Evolutionary conservation across 2,888 invertebrate species (phyloP).

Genomic region (Lamellibrachia columna): DNA sequence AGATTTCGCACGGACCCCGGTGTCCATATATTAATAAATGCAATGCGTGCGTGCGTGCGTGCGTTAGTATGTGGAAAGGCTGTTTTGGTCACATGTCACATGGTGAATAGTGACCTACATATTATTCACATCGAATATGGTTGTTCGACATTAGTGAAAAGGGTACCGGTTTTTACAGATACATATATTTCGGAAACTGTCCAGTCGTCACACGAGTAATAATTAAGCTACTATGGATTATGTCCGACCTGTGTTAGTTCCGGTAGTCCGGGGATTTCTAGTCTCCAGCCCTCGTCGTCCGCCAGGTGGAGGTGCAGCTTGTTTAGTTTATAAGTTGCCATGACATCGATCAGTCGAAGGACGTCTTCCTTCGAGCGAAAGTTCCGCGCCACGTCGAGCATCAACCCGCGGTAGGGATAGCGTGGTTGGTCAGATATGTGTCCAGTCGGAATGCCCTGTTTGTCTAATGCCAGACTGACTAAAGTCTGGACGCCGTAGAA

Average conservation of each 20-base stretch:
- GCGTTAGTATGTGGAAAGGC: no score
- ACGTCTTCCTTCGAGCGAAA: slow-evolving; percentile 45
- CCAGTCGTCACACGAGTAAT: background rate
- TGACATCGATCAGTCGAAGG: slow-evolving; percentile 50
- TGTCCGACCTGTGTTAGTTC: slow-evolving; percentile 57
- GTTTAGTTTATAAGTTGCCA: slow-evolving; percentile 63
- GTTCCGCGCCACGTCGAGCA: slow-evolving; percentile 60
- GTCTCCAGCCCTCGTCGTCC: slow-evolving; percentile 63
- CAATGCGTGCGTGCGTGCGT: no score
- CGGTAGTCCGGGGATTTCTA: slow-evolving; percentile 59
- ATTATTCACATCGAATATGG: no score
- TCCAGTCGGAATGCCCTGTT: background rate
- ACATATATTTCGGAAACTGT: no score
- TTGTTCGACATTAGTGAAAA: no score
- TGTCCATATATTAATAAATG: background rate
- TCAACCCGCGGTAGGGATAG: slow-evolving; percentile 56
- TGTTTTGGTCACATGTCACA: no score
- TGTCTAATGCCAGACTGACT: slow-evolving; percentile 37
- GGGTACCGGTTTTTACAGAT: no score
- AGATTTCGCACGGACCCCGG: no score
- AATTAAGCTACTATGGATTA: background rate
- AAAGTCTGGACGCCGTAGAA: slow-evolving; percentile 55
- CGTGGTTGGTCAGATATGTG: slow-evolving; percentile 52
- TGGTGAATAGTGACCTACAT: no score
- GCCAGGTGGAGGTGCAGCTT: slow-evolving; percentile 60